Percentiles rank a stretch among this genome's conserved stretches.
Evolutionary conservation across 2,113 vertebrate species (phyloP).

Genomic region (Microcebus lehilahytsara): DNA sequence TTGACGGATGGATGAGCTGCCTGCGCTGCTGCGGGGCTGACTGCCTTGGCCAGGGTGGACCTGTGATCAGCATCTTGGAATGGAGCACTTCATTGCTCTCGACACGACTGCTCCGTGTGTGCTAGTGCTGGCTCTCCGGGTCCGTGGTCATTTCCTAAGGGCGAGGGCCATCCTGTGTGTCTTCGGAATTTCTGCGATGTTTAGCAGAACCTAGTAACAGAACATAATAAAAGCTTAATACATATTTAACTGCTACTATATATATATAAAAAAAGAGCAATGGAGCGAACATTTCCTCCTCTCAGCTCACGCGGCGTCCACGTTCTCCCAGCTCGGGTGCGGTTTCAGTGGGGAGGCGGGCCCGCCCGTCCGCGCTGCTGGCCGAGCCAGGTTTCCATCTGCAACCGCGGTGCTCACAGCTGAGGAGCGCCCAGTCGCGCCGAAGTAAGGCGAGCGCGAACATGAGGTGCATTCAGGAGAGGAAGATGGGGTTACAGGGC

Average conservation of each 20-base stretch:
- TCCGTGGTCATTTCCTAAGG: neutral
- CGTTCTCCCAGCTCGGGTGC: neutral
- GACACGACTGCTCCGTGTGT: neutral
- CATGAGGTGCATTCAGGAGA: too few relatives aligned
- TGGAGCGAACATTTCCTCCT: neutral
- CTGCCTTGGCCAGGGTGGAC: neutral
- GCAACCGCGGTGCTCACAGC: accelerated
- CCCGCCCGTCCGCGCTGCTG: neutral
- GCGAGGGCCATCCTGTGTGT: neutral
- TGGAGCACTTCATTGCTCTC: neutral
- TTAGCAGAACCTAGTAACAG: neutral
- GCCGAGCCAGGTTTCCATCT: too few relatives aligned
- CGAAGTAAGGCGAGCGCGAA: too few relatives aligned
- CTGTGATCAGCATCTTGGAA: neutral
- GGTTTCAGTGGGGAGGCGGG: neutral
- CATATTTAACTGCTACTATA: slow-evolving; percentile 28
- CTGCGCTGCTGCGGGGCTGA: neutral
- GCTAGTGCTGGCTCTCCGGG: neutral
- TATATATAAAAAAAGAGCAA: neutral
- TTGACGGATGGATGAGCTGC: neutral
- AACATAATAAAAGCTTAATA: neutral
- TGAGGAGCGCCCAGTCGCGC: too few relatives aligned
- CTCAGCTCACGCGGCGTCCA: neutral
- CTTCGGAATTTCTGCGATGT: slow-evolving; percentile 18
- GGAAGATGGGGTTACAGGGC: too few relatives aligned